Evolutionary conservation across 2,113 vertebrate genomes (phyloP).

Genomic region (Scytalopus superciliaris): DNA sequence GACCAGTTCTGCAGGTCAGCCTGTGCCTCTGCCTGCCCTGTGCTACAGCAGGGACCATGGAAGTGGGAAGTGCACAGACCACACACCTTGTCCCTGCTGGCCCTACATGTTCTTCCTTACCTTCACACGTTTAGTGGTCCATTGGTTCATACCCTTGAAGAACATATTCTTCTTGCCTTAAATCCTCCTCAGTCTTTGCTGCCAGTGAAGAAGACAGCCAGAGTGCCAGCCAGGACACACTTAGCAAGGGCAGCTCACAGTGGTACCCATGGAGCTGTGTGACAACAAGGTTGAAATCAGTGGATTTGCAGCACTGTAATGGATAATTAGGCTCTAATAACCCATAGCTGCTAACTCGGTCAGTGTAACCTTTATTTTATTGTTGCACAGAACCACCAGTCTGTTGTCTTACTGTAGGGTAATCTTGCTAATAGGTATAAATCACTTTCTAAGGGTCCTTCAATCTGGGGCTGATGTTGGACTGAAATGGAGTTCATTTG

Average conservation of each 20-base stretch:
- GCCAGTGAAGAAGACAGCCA: neutral
- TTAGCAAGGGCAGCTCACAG: neutral
- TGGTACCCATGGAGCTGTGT: accelerated
- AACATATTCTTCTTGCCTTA: neutral
- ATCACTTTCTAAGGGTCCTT: neutral
- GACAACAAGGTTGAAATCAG: neutral
- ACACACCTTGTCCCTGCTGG: neutral
- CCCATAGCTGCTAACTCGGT: neutral
- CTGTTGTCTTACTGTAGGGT: neutral
- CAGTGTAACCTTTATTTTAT: neutral
- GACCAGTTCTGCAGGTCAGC: neutral
- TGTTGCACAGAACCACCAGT: neutral
- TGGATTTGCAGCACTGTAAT: neutral
- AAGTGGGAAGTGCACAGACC: neutral
- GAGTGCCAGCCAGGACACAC: neutral
- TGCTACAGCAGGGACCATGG: neutral
- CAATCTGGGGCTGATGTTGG: neutral
- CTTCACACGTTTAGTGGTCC: neutral
- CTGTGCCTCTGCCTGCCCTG: neutral
- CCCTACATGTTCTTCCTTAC: neutral
- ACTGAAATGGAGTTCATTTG: neutral
- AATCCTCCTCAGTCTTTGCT: neutral
- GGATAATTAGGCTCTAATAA: neutral
- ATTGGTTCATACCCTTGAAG: neutral
- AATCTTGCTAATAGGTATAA: neutral